Evolutionary conservation across 2,888 invertebrate species (phyloP).

Genomic region (Troides helena): DNA sequence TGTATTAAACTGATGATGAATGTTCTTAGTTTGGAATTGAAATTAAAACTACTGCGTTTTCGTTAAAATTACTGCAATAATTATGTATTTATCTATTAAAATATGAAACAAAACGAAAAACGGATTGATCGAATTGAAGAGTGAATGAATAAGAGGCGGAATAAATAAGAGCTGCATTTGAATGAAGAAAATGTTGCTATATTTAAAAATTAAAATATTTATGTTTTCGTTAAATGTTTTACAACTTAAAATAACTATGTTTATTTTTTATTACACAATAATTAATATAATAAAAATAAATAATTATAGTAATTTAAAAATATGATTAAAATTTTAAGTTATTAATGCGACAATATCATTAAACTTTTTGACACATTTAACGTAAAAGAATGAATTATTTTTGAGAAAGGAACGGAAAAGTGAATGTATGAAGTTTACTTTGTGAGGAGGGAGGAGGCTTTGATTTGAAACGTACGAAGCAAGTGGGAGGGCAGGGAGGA

Average conservation of each 20-base stretch:
- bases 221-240: neutral
- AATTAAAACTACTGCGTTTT: constrained; percentile 36
- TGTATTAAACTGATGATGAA: constrained; percentile 50
- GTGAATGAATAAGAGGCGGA: constrained; percentile 42
- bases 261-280: neutral
- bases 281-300: too few relatives aligned
- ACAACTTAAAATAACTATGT: neutral
- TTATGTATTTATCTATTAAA: constrained; percentile 50
- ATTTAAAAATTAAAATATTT: constrained; percentile 9
- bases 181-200: constrained; percentile 34
- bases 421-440: constrained; percentile 34
- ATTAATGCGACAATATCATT: neutral
- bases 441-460: constrained; percentile 57
- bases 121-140: constrained; percentile 58
- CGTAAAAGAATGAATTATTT: constrained; percentile 33
- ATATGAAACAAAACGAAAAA: constrained; percentile 57
- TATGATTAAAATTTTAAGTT: neutral
- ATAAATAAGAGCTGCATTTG: constrained; percentile 45
- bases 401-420: constrained; percentile 35
- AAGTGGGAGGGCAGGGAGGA: constrained; percentile 49
- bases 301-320: too few relatives aligned
- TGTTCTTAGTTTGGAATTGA: constrained; percentile 35
- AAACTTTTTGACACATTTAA: neutral
- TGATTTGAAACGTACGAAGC: constrained; percentile 44
- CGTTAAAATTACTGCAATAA: constrained; percentile 51